phyloP scores from a whole-genome alignment of 2,888 invertebrate species.

The Parnassius orleans region DNA sequence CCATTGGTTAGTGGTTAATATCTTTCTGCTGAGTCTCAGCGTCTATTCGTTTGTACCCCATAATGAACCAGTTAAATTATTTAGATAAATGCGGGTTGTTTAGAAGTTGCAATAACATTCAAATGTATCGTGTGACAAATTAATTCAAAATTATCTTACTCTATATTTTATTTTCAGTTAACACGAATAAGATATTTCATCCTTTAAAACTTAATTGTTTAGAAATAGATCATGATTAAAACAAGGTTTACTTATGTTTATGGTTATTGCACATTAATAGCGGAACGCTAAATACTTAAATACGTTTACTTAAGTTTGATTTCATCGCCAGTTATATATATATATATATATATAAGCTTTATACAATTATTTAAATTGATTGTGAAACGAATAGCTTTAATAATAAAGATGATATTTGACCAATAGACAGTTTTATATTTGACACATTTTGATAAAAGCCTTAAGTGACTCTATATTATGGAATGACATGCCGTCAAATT shows the following conservation, averaged over 20 bases:
- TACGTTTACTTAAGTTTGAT: slow-evolving; percentile 36
- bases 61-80: slow-evolving; percentile 3
- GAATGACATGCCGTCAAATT: slow-evolving; percentile 68
- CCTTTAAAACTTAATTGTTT: too few relatives aligned
- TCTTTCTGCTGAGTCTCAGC: slow-evolving; percentile 6
- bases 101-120: slow-evolving; percentile 5
- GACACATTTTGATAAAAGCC: slow-evolving; percentile 41
- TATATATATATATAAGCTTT: slow-evolving; percentile 27
- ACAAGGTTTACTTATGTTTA: too few relatives aligned
- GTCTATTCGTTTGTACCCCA: slow-evolving; percentile 3
- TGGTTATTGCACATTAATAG: too few relatives aligned
- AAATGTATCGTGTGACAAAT: slow-evolving; percentile 14
- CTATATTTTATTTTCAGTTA: slow-evolving; percentile 1
- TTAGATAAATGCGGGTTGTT: slow-evolving; percentile 9
- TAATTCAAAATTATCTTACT: slow-evolving; percentile 3
- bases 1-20: slow-evolving; percentile 2
- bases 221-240: too few relatives aligned
- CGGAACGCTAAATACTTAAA: slow-evolving; percentile 3
- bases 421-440: slow-evolving; percentile 29
- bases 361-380: slow-evolving; percentile 24
- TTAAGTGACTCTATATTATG: slow-evolving; percentile 49
- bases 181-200: too few relatives aligned
- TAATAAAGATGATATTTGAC: slow-evolving; percentile 33
- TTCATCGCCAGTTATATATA: slow-evolving; percentile 30
- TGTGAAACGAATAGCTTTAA: slow-evolving; percentile 28